These are phyloP conservation scores for Temnothorax longispinosus DNA, from an alignment of 1,140 invertebrate genomes.

Conservation along the genomic window DNA sequence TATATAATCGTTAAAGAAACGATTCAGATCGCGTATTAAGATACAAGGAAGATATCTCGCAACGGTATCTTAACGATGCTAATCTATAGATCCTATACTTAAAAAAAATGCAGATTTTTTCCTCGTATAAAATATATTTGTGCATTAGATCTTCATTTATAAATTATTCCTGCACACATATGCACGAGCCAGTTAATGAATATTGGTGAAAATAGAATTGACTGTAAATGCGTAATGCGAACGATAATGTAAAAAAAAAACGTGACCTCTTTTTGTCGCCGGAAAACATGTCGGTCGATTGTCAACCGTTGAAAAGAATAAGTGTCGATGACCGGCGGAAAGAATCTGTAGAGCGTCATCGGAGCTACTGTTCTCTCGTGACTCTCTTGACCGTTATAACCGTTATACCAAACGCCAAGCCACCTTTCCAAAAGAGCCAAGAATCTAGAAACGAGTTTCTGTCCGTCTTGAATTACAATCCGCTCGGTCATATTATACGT, in stretches of 20 bases:
- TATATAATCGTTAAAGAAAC: not conserved
- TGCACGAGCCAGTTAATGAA: not conserved
- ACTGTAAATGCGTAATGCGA: not conserved
- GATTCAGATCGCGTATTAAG: not conserved
- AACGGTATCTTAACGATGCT: not conserved
- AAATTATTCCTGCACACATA: not conserved
- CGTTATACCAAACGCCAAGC: conserved; percentile 79
- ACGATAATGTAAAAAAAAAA: not conserved
- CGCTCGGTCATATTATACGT: conserved; percentile 3
- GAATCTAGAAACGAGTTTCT: conserved; percentile 81
- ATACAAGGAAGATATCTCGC: not conserved
- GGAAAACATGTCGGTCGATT: conserved; percentile 16
- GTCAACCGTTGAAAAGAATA: conserved; percentile 53
- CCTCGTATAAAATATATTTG: no score
- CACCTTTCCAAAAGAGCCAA: conserved; percentile 81
- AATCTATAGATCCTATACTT: not conserved
- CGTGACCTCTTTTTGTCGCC: not conserved
- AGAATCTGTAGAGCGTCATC: conserved; percentile 63
- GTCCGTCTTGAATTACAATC: conserved; percentile 76
- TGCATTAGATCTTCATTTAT: not conserved
- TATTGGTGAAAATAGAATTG: not conserved
- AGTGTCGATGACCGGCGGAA: conserved; percentile 64
- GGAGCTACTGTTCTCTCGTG: conserved; percentile 63
- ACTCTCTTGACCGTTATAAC: conserved; percentile 80
- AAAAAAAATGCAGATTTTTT: not conserved